These are phyloP conservation scores for Plutomurus gul DNA, from an alignment of 1,140 invertebrate genomes.

Conservation along the genomic window DNA sequence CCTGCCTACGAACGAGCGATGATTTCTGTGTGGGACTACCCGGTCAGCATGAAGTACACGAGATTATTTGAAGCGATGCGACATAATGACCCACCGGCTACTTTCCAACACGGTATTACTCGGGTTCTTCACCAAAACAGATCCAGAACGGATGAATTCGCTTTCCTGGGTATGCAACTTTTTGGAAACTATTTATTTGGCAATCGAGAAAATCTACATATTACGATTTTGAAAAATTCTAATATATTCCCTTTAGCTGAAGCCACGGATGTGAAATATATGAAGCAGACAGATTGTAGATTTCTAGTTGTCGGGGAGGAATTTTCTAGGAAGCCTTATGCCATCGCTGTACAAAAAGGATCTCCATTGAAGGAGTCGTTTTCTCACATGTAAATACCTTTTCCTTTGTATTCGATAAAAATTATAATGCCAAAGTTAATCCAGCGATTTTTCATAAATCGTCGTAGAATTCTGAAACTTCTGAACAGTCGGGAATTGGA, in stretches of 20 bases:
- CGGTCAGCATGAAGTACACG: conserved; percentile 87
- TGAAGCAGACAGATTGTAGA: conserved; percentile 84
- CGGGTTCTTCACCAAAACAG: conserved; percentile 67
- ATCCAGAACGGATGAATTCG: neutral
- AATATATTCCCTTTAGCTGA: conserved; percentile 67
- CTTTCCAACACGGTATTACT: conserved; percentile 74
- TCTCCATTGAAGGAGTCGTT: conserved; percentile 69
- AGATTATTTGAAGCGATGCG: conserved; percentile 98
- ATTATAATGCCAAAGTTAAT: neutral
- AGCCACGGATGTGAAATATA: conserved; percentile 88
- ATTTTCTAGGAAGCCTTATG: conserved; percentile 95
- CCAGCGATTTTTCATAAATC: conserved; percentile 58
- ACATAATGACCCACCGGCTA: conserved; percentile 78
- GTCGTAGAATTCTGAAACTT: conserved; percentile 81
- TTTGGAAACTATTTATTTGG: no score
- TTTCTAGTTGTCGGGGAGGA: conserved; percentile 89
- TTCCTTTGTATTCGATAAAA: no score
- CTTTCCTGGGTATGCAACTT: conserved; percentile 7
- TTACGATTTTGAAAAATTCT: neutral
- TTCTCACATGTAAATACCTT: conserved; percentile 56
- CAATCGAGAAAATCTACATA: neutral
- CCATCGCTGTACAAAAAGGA: conserved; percentile 93
- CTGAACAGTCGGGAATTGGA: conserved; percentile 90
- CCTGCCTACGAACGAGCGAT: conserved; percentile 85
- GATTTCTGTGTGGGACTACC: conserved; percentile 97